Conservation (phyloP, 2,113 vertebrate species). For the Ictidomys tridecemlineatus region DNA sequence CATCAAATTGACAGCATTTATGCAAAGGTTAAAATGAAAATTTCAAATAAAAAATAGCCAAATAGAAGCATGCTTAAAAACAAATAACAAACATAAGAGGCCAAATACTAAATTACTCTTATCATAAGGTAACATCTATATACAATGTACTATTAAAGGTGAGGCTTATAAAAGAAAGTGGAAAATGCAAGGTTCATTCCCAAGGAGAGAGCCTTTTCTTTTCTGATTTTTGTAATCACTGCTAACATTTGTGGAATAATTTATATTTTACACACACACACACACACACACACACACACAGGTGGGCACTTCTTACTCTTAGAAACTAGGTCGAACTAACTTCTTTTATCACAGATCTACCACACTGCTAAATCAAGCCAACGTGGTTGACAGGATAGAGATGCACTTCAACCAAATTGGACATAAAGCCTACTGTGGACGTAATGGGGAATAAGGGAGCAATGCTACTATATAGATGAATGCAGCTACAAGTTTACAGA, state of each 20-base stretch:
- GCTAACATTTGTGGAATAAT: background rate
- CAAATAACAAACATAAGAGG: background rate
- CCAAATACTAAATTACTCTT: background rate
- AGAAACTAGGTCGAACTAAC: background rate
- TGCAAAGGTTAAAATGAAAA: conserved; percentile 9
- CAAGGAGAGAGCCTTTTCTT: background rate
- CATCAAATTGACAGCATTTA: background rate
- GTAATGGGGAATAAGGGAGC: fast-evolving
- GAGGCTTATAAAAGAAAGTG: background rate
- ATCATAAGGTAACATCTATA: background rate
- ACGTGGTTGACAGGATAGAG: background rate
- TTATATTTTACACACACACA: background rate
- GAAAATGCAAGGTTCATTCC: background rate
- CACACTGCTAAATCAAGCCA: background rate
- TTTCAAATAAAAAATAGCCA: background rate
- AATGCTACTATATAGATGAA: background rate
- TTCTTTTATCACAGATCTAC: background rate
- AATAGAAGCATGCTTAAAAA: conserved; percentile 1
- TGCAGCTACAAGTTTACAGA: background rate
- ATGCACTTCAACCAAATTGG: background rate
- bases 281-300: background rate
- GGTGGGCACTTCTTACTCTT: background rate
- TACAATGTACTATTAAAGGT: background rate
- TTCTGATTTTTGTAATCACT: background rate
- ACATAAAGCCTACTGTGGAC: background rate